Conservation (phyloP, 2,797 vertebrate species). For the Agapornis canus region DNA sequence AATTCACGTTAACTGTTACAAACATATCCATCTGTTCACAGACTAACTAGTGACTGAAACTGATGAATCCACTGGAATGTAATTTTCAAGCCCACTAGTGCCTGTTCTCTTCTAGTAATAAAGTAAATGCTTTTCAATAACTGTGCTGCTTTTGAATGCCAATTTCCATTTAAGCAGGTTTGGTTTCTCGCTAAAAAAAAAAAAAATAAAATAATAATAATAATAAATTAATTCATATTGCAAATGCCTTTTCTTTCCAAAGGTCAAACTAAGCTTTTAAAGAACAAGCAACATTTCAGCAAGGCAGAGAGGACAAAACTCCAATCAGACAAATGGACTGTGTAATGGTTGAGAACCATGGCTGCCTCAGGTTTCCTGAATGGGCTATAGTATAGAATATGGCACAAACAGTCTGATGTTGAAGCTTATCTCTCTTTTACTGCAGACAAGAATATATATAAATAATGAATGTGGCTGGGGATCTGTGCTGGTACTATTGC, state of each 20-base stretch:
- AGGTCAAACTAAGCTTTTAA: conserved; percentile 63
- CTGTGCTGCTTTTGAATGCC: conserved; percentile 21
- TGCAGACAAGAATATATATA: conserved; percentile 74
- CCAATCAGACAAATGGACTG: conserved; percentile 64
- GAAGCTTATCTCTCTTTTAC: conserved; percentile 72
- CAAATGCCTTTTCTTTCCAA: conserved; percentile 44
- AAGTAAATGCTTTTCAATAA: conserved; percentile 48
- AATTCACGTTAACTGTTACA: conserved; percentile 47
- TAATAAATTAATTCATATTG: background rate
- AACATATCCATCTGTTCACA: conserved; percentile 37
- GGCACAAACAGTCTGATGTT: conserved; percentile 61
- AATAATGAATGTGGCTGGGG: conserved; percentile 77
- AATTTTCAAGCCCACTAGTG: conserved; percentile 39
- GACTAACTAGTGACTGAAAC: conserved; percentile 55
- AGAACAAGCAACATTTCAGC: conserved; percentile 41
- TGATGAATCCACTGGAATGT: conserved; percentile 33
- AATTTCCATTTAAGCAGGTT: conserved; percentile 21
- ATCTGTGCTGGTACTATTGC: conserved; percentile 51
- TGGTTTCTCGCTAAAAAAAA: background rate
- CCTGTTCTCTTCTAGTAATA: conserved; percentile 31
- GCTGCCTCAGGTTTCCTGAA: conserved; percentile 58
- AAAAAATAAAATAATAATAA: background rate
- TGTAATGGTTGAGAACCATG: conserved; percentile 48
- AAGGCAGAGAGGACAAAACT: conserved; percentile 56
- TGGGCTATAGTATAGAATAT: conserved; percentile 40